Percentiles rank a stretch among this genome's conserved stretches.
Evolutionary conservation across 2,888 invertebrate species (phyloP).

Genomic region (Drosophila paracracens): DNA sequence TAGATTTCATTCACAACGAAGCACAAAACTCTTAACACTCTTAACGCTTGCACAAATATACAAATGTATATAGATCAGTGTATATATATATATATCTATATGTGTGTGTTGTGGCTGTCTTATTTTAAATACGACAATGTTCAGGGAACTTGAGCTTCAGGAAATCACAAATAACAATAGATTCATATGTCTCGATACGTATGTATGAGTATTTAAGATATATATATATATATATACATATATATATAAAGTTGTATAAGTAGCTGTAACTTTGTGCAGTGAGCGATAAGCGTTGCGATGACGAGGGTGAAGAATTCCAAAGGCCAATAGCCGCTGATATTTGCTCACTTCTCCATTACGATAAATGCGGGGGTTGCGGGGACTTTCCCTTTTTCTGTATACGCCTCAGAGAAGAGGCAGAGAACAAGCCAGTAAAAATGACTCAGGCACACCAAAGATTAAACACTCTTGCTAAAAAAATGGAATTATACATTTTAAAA

Average conservation of each 20-base stretch:
- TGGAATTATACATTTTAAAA: background rate
- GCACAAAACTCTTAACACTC: constrained; percentile 8
- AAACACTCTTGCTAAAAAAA: background rate
- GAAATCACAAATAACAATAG: constrained; percentile 25
- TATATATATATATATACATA: background rate
- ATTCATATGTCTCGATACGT: background rate
- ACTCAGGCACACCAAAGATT: background rate
- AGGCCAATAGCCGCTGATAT: constrained; percentile 74
- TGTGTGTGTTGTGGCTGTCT: constrained; percentile 3
- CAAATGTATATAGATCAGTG: background rate
- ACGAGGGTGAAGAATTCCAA: constrained; percentile 50
- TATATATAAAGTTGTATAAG: background rate
- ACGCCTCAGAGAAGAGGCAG: constrained; percentile 5
- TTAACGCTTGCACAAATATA: background rate
- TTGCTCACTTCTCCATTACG: constrained; percentile 1
- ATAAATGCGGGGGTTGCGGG: constrained; percentile 1
- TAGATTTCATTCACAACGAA: constrained; percentile 41
- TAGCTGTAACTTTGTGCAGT: constrained; percentile 37
- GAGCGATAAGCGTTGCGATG: constrained; percentile 68
- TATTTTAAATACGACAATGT: constrained; percentile 27
- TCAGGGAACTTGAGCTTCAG: constrained; percentile 30
- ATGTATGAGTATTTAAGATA: background rate
- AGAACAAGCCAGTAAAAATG: constrained; percentile 17
- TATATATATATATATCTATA: background rate
- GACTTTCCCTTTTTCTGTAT: constrained; percentile 67